A percentile compares a stretch with the other conserved stretches of the same genome.
These are phyloP conservation scores for Zaprionus africanus DNA, from an alignment of 1,140 invertebrate genomes.

Conservation along the genomic window DNA sequence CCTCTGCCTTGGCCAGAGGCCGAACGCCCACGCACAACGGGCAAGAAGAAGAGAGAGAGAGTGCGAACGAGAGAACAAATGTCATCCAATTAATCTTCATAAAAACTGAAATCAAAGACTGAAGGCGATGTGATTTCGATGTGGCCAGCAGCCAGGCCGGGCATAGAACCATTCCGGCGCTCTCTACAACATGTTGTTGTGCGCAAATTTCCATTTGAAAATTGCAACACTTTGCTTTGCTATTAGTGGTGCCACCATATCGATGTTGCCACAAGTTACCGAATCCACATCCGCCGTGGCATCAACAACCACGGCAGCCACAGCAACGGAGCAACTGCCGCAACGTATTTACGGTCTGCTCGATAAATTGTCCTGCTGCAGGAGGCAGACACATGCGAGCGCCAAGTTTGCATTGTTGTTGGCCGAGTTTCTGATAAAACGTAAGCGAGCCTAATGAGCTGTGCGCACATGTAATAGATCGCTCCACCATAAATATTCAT, in stretches of 20 bases:
- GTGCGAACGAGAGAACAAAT: constrained; percentile 46
- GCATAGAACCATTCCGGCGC: constrained; percentile 48
- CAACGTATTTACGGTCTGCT: constrained; percentile 58
- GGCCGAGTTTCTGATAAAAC: constrained; percentile 74
- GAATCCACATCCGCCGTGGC: background rate
- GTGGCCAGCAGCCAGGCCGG: constrained; percentile 26
- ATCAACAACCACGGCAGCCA: background rate
- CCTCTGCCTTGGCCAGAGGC: background rate
- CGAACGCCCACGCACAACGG: constrained; percentile 26
- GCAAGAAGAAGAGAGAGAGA: background rate
- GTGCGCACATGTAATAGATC: constrained; percentile 50
- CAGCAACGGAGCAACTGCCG: constrained; percentile 40
- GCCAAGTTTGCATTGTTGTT: constrained; percentile 65
- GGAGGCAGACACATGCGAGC: constrained; percentile 50
- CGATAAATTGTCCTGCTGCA: constrained; percentile 50
- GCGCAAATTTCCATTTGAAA: constrained; percentile 42
- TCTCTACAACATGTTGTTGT: constrained; percentile 64
- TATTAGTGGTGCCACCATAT: constrained; percentile 27
- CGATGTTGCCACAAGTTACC: constrained; percentile 11
- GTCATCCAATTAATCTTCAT: constrained; percentile 74
- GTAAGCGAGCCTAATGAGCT: constrained; percentile 66
- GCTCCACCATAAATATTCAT: constrained; percentile 36
- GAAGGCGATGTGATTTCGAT: constrained; percentile 66
- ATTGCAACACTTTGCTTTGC: constrained; percentile 35
- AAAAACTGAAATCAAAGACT: constrained; percentile 73